Conservation (phyloP, 2,113 vertebrate genomes). For the Casuarius casuarius region DNA sequence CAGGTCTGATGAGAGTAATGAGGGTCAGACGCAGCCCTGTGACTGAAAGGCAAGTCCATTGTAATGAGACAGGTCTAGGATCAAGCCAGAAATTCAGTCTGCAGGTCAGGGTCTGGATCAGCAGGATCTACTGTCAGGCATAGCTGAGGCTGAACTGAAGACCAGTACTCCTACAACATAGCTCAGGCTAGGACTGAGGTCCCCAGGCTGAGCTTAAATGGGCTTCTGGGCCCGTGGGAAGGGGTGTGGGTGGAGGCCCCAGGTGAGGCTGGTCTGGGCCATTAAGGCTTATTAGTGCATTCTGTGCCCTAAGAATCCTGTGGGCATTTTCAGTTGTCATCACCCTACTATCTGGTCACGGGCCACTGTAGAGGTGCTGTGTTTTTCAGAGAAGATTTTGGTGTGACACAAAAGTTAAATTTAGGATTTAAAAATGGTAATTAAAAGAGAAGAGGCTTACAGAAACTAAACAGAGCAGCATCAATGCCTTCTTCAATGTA, state of each 20-base stretch:
- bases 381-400: neutral
- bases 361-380: neutral
- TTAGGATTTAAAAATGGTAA: neutral
- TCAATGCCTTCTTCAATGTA: neutral
- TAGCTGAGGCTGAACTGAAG: neutral
- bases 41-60: too few species aligned
- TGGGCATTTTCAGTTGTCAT: neutral
- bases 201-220: neutral
- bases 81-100: neutral
- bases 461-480: conserved; percentile 1
- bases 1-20: too few species aligned
- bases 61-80: too few species aligned
- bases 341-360: neutral
- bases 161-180: neutral
- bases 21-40: too few species aligned
- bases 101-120: neutral
- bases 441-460: neutral
- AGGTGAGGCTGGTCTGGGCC: neutral
- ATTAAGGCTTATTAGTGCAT: neutral
- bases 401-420: neutral
- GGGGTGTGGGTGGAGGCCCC: neutral
- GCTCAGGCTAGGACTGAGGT: neutral
- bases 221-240: neutral
- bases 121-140: neutral
- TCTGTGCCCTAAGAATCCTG: neutral